These are phyloP conservation scores for Tauraco hartlaubi DNA, from an alignment of 2,797 vertebrate genomes.

Conservation along the genomic window DNA sequence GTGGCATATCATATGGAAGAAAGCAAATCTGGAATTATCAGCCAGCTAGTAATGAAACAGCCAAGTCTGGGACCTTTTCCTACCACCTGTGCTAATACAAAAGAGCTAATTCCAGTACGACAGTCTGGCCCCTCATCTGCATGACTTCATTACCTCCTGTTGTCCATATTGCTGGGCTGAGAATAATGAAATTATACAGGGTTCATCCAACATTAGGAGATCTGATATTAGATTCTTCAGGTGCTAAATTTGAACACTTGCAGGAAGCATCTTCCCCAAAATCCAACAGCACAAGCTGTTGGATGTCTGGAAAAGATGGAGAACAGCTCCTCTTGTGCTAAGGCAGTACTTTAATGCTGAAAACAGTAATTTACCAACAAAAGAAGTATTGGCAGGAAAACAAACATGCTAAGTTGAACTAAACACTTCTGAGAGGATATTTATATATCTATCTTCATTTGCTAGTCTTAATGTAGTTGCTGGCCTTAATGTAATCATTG, in stretches of 20 bases:
- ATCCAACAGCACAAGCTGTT: neutral
- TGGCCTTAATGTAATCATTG: neutral
- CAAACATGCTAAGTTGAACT: neutral
- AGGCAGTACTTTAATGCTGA: neutral
- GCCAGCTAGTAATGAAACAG: neutral
- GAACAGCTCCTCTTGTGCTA: neutral
- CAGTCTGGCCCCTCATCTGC: rapidly evolving
- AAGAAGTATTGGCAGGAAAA: neutral
- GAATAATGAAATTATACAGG: neutral
- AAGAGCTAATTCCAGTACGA: neutral
- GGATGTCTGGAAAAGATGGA: neutral
- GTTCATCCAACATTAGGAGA: neutral
- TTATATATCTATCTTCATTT: neutral
- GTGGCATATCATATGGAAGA: neutral
- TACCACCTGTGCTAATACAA: neutral
- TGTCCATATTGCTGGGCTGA: neutral
- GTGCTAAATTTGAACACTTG: neutral
- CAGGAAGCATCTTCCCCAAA: neutral
- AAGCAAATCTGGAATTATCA: neutral
- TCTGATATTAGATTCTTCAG: neutral
- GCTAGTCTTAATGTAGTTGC: neutral
- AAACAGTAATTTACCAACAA: neutral
- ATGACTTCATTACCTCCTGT: neutral
- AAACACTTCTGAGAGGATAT: neutral
- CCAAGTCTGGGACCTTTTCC: neutral